phyloP scores from a whole-genome alignment of 2,888 invertebrate genomes.

The Folsomia manolachei region DNA sequence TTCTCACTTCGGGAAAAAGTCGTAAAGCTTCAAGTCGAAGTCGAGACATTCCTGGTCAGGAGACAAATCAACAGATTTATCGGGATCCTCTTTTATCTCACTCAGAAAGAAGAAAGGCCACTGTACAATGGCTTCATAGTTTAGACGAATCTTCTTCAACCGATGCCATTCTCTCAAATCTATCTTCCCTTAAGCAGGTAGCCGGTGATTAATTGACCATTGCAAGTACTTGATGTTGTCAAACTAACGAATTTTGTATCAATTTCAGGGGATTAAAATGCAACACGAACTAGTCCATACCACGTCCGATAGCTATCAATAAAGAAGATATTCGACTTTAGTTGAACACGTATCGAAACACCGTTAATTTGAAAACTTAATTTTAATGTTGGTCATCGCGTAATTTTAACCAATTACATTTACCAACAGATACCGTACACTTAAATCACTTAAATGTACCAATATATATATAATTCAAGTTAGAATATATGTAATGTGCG shows the following conservation, averaged over 20 bases:
- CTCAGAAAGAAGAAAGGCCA: neutral
- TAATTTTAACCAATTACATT: too few relatives aligned
- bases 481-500: too few relatives aligned
- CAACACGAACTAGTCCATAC: neutral
- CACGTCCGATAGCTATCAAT: neutral
- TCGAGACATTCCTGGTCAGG: neutral
- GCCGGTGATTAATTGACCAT: too few relatives aligned
- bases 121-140: constrained; percentile 7
- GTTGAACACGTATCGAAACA: too few relatives aligned
- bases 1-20: neutral
- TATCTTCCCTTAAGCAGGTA: constrained; percentile 10
- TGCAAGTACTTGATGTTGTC: too few relatives aligned
- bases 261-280: neutral
- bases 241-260: neutral
- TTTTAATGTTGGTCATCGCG: too few relatives aligned
- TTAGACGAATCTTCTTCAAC: neutral
- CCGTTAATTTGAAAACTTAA: too few relatives aligned
- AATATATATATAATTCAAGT: too few relatives aligned
- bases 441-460: too few relatives aligned
- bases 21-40: neutral
- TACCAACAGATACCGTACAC: too few relatives aligned
- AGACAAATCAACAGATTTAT: neutral
- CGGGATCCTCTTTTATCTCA: constrained; percentile 2
- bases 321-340: too few relatives aligned
- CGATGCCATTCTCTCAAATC: neutral